A percentile compares a stretch with the other conserved stretches of the same genome.
Conservation (phyloP, 1,140 invertebrate genomes). For the Telenomus remus region DNA sequence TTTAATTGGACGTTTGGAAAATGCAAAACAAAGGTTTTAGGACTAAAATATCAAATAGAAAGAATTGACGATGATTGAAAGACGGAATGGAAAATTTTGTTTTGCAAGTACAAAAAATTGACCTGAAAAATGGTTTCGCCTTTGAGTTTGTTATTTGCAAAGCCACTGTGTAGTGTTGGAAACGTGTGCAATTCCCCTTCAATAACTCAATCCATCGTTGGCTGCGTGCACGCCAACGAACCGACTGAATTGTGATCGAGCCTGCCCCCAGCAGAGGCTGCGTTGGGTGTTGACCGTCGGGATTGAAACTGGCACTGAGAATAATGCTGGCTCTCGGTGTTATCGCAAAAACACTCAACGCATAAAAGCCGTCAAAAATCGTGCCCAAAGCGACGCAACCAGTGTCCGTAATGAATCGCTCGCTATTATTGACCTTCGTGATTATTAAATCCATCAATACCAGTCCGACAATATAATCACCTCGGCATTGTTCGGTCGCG, state of each 20-base stretch:
- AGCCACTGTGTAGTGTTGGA: too few species aligned
- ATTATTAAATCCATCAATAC: slow-evolving; percentile 26
- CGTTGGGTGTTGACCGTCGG: slow-evolving; percentile 43
- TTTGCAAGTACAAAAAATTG: too few species aligned
- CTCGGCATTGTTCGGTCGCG: slow-evolving; percentile 9
- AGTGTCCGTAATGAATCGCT: slow-evolving; percentile 28
- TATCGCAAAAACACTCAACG: slow-evolving; percentile 27
- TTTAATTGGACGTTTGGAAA: too few species aligned
- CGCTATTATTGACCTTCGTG: slow-evolving; percentile 17
- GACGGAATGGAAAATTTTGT: too few species aligned
- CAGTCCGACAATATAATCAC: slow-evolving; percentile 25
- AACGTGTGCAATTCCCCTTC: too few species aligned
- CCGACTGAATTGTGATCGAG: slow-evolving; percentile 38
- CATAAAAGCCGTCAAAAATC: slow-evolving; percentile 33
- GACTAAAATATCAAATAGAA: too few species aligned
- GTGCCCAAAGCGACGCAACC: slow-evolving; percentile 15
- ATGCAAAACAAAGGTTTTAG: too few species aligned
- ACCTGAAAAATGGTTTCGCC: too few species aligned
- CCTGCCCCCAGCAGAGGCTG: slow-evolving; percentile 23
- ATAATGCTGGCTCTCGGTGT: slow-evolving; percentile 25
- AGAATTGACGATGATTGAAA: too few species aligned
- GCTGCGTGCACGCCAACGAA: too few species aligned
- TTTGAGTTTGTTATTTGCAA: too few species aligned
- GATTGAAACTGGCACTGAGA: slow-evolving; percentile 47
- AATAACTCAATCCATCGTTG: too few species aligned